Base-by-base conservation (phyloP, 2,113 vertebrate species). In the Antechinus stuartii region DNA sequence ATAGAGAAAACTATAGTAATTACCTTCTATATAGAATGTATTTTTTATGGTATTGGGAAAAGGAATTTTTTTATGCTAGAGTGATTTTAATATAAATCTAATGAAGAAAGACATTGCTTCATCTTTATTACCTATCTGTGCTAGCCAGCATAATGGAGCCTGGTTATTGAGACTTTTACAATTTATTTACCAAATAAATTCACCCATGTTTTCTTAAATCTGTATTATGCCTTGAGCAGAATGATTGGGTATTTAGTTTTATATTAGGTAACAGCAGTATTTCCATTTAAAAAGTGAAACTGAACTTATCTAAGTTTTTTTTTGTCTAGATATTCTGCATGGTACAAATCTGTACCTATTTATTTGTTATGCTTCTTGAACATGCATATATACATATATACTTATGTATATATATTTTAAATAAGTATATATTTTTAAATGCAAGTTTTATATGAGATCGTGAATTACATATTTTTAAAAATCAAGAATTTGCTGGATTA, bases 1-100 rank as follows among this genome's bases (percentile, higher is more conserved):
- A 30, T 24, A 89, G 0, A n/a, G 50, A 93, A 94, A 2, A 3
- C 16, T 1, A 49, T 49, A 2, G 52, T 76, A 49, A 0, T 84
- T 96, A 49, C 23, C 84, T 90, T 97, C 8, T 16, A 49, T 25
- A 4, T 61, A 9, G 10, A 1, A 46, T 23, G 3, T 76, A 46
- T 1, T 96, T 97, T 49, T 97, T 95, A 92, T 91, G 94, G 55
- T 76, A 95, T 91, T 22, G 35, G 95, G 27, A 92, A 95, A 97
- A 89, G 0, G 46, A 61, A 97, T 95, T 56, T 92, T 2, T 95
- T 91, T 54, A 91, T 92, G n/a, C 68, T 94, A 90, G 93, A 76
- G 2, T 89, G 47, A 49, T 94, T 95, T 97, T 89, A 96, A 16
- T 96, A 54, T 25, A 96, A 96, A 2, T 94, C 0, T 46, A 55